Percentiles rank a stretch among this genome's conserved stretches.
Evolutionary conservation across 2,888 invertebrate species (phyloP).

Genomic region (Morpho helenor): DNA sequence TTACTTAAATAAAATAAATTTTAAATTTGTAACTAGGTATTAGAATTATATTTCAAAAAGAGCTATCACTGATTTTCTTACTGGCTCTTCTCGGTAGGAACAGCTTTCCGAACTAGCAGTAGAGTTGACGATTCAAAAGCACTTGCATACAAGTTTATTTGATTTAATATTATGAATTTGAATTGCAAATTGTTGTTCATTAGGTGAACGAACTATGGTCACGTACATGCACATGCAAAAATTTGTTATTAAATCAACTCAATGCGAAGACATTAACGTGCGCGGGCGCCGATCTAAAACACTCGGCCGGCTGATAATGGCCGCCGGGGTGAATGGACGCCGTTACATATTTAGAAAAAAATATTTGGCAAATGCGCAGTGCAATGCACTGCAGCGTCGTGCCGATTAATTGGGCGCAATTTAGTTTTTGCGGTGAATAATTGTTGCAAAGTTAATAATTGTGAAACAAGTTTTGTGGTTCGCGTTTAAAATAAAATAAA

Average conservation of each 20-base stretch:
- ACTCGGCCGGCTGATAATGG: slow-evolving; percentile 66
- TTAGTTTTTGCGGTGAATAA: slow-evolving; percentile 1
- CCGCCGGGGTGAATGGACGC: slow-evolving; percentile 55
- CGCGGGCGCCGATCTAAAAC: slow-evolving; percentile 65
- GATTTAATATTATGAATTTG: too few species aligned
- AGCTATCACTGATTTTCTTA: too few species aligned
- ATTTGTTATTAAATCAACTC: slow-evolving; percentile 21
- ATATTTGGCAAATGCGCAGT: slow-evolving; percentile 77
- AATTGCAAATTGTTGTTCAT: slow-evolving; percentile 2
- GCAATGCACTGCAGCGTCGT: slow-evolving; percentile 48
- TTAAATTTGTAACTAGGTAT: too few species aligned
- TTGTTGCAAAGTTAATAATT: neutral
- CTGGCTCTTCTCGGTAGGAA: too few species aligned
- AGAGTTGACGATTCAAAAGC: too few species aligned
- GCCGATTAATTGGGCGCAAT: slow-evolving; percentile 30
- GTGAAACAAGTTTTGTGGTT: too few species aligned
- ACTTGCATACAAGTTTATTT: too few species aligned
- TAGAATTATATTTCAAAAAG: too few species aligned
- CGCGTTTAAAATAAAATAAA: too few species aligned
- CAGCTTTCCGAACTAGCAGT: too few species aligned
- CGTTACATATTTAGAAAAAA: slow-evolving; percentile 79
- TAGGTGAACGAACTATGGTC: slow-evolving; percentile 8
- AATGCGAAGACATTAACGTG: slow-evolving; percentile 21
- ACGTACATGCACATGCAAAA: slow-evolving; percentile 16
- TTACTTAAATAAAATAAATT: too few species aligned